Base-by-base conservation (phyloP, 2,888 invertebrate genomes). In the Tineola bisselliella region DNA sequence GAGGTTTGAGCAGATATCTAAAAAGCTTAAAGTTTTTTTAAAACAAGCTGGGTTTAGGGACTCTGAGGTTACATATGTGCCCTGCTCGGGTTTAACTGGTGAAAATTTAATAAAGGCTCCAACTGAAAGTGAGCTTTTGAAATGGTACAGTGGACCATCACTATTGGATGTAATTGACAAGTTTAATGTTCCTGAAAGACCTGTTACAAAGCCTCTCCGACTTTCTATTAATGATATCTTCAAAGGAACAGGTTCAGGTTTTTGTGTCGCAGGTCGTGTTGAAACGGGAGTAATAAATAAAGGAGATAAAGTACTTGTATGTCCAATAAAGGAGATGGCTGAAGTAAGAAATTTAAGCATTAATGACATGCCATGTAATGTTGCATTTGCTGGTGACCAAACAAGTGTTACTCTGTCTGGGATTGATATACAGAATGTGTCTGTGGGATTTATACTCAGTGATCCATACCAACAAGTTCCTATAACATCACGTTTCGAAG, bases 61-160 rank as follows among this genome's bases (percentile, higher is more conserved):
- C 31, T 88, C 88, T 8, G 95, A 96, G 75, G 91, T 98, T 0
- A 91, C 90, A 1, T 99, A 92, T 79, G 93, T 99, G 13, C 99
- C 99, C 1, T 97, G 98, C 72, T 97, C 97, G 65, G 99, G 99
- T 2, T 84, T 99, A n/a, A 94, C 93, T 0, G 99, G 99, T 10
- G 95, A 97, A 75, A 99, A 99, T 87, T 88, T 98, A 61, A 90
- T 91, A 0, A 89, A 91, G 63, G 78, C 89, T 60, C 90, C 94
- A 0, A 89, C 88, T 44, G 92, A 92, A 71, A 84, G 88, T 63
- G 90, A 88, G 67, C 87, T 91, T 54, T 79, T 87, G 65, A 89
- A 86, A 69, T 97, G 90, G 93, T 99, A 98, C 76, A 89, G 84
- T 43, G 99, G 98, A 0, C 93, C 94, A 0, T 92, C 92, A 65